phyloP scores from a whole-genome alignment of 2,797 vertebrate species.

The Artibeus jamaicensis region DNA sequence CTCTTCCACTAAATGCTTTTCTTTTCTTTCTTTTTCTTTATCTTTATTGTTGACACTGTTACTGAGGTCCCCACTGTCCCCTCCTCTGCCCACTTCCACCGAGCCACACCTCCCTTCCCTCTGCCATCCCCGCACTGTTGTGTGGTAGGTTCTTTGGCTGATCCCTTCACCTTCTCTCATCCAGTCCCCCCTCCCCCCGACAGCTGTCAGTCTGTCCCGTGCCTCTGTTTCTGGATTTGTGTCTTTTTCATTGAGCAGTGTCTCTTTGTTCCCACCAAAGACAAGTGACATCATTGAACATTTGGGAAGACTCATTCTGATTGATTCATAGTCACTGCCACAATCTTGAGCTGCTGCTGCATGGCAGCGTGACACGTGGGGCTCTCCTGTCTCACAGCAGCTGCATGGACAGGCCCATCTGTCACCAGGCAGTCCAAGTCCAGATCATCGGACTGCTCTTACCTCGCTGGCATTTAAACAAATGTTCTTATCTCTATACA shows the following conservation, averaged over 20 bases:
- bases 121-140: neutral
- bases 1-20: neutral
- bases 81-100: neutral
- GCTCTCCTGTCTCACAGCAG: neutral
- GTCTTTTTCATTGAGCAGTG: neutral
- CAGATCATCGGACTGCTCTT: conserved; percentile 72
- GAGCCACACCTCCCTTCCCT: neutral
- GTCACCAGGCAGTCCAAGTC: conserved; percentile 61
- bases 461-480: conserved; percentile 51
- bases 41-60: neutral
- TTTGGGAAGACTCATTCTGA: conserved; percentile 34
- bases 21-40: neutral
- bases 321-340: neutral
- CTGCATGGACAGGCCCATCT: conserved; percentile 56
- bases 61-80: neutral
- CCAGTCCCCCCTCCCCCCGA: no score
- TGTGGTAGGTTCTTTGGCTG: neutral
- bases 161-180: no score
- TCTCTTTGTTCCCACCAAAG: neutral
- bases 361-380: neutral
- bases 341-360: neutral
- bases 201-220: no score
- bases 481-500: conserved; percentile 46
- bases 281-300: neutral
- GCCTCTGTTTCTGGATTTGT: neutral